These are phyloP conservation scores for Calliphora vomitoria DNA, from an alignment of 2,888 invertebrate species.

Conservation along the genomic window DNA sequence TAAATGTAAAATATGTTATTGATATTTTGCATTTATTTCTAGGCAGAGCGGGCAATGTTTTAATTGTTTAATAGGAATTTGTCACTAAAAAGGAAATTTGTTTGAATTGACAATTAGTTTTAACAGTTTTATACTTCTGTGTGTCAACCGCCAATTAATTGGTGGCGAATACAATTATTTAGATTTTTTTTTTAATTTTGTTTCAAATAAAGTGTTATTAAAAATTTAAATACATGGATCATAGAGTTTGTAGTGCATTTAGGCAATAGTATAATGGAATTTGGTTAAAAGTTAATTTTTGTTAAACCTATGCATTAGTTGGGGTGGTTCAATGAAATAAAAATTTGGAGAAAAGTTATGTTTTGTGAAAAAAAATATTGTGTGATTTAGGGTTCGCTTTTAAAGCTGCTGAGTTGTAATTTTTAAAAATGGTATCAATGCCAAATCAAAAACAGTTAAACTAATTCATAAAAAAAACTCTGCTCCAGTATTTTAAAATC, in stretches of 20 bases:
- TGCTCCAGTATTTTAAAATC: too few relatives aligned
- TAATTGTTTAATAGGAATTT: background rate
- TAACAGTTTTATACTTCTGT: background rate
- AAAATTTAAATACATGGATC: background rate
- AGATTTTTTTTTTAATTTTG: background rate
- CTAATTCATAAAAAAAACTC: too few relatives aligned
- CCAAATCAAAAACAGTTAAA: too few relatives aligned
- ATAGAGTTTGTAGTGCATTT: background rate
- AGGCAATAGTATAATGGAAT: slow-evolving; percentile 20
- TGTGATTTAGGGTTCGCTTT: too few relatives aligned
- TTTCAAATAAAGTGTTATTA: background rate
- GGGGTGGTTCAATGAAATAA: too few relatives aligned
- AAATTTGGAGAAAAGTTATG: too few relatives aligned
- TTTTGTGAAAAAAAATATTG: too few relatives aligned
- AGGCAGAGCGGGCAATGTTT: background rate
- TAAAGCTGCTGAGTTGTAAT: too few relatives aligned
- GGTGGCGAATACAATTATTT: slow-evolving; percentile 5
- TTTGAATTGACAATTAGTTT: background rate
- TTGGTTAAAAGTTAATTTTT: background rate
- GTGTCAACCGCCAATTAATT: background rate
- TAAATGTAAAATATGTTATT: slow-evolving; percentile 1
- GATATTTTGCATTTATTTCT: background rate
- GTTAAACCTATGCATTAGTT: too few relatives aligned
- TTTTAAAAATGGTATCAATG: too few relatives aligned
- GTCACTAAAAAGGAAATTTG: background rate